These are phyloP conservation scores for Macrochelys suwanniensis DNA, from an alignment of 2,797 vertebrate genomes.

Conservation along the genomic window DNA sequence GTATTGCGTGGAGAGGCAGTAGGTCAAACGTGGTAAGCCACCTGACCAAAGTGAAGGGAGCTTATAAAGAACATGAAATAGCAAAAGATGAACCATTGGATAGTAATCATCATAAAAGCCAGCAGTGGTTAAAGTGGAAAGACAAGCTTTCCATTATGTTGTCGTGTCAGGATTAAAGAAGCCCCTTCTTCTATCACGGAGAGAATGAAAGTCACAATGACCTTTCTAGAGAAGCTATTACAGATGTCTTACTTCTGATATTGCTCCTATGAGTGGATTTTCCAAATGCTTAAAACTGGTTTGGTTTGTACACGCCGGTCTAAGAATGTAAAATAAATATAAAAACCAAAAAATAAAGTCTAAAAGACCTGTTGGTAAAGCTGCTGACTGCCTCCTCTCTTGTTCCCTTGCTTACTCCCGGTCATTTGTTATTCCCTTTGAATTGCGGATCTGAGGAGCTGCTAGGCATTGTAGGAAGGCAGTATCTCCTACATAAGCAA, in stretches of 20 bases:
- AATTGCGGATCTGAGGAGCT: background rate
- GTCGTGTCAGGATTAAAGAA: background rate
- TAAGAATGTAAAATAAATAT: background rate
- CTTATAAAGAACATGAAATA: background rate
- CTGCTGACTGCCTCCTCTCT: background rate
- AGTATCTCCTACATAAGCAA: background rate
- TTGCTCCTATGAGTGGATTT: background rate
- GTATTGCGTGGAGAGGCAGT: too few species aligned
- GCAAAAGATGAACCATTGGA: rapidly evolving
- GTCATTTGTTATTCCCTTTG: background rate
- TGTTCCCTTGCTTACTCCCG: background rate
- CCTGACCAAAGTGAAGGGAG: rapidly evolving
- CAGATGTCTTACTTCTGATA: background rate
- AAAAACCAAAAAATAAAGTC: background rate
- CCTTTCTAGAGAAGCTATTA: background rate
- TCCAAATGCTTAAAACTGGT: background rate
- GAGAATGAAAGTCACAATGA: background rate
- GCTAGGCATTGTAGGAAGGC: background rate
- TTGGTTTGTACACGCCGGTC: background rate
- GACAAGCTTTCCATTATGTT: background rate
- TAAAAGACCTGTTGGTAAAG: background rate
- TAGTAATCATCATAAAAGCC: rapidly evolving
- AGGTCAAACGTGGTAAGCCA: background rate
- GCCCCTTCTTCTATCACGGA: background rate
- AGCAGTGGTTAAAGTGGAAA: background rate